These are phyloP conservation scores for Podotricha telesiphe DNA, from an alignment of 2,888 invertebrate species.

Conservation along the genomic window DNA sequence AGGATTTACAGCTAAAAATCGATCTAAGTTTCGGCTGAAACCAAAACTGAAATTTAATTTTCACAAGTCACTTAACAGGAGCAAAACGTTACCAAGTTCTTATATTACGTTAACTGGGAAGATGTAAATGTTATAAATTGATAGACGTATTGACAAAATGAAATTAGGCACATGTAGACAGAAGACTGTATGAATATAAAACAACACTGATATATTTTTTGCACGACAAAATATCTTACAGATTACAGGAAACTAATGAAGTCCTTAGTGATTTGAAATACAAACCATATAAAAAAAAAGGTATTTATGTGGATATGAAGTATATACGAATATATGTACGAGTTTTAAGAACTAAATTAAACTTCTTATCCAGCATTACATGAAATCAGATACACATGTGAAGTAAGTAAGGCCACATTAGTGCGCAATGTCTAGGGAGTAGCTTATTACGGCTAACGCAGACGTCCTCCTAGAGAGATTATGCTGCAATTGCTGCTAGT, in stretches of 20 bases:
- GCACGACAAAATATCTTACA: no score
- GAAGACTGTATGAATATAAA: neutral
- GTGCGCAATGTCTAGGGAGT: slow-evolving; percentile 5
- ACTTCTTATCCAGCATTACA: neutral
- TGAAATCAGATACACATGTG: neutral
- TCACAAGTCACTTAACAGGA: neutral
- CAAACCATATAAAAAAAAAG: no score
- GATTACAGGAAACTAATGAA: no score
- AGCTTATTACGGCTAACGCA: slow-evolving; percentile 21
- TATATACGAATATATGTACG: no score
- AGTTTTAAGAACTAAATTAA: no score
- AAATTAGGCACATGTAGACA: neutral
- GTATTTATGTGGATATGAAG: no score
- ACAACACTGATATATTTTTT: no score
- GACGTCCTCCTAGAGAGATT: slow-evolving; percentile 27
- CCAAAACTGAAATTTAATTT: slow-evolving; percentile 7
- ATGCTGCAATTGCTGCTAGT: slow-evolving; percentile 12
- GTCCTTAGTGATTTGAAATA: no score
- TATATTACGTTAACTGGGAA: neutral
- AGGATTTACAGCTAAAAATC: neutral
- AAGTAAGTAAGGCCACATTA: slow-evolving; percentile 5
- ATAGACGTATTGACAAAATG: neutral
- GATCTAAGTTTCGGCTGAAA: neutral
- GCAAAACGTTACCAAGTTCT: neutral
- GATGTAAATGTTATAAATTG: neutral